Conservation (phyloP, 2,797 vertebrate genomes). For the Ctenochaetus hawaiiensis region DNA sequence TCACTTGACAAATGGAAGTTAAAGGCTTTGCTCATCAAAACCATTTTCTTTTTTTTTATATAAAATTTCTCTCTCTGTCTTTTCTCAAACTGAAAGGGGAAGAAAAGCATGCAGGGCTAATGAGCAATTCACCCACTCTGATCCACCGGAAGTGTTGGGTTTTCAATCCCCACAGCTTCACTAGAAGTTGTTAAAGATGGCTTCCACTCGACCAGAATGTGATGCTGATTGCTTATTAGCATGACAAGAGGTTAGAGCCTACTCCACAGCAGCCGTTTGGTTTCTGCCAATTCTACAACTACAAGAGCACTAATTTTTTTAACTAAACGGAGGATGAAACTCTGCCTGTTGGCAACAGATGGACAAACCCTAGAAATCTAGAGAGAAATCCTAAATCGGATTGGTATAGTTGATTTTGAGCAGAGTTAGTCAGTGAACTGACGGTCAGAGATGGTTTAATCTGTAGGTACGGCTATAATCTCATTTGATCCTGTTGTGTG, state of each 20-base stretch:
- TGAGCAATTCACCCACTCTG: slow-evolving; percentile 65
- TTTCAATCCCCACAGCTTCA: slow-evolving; percentile 64
- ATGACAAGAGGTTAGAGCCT: slow-evolving; percentile 67
- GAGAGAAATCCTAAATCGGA: slow-evolving; percentile 25
- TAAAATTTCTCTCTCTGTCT: slow-evolving; percentile 27
- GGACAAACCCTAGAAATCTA: slow-evolving; percentile 44
- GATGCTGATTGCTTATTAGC: slow-evolving; percentile 78
- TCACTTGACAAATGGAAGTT: slow-evolving; percentile 33
- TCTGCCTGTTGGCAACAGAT: slow-evolving; percentile 48
- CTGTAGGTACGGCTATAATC: slow-evolving; percentile 17
- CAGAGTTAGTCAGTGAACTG: slow-evolving; percentile 6
- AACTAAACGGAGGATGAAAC: slow-evolving; percentile 43
- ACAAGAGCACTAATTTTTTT: slow-evolving; percentile 40
- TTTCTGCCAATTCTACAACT: slow-evolving; percentile 61
- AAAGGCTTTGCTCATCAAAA: slow-evolving; percentile 26
- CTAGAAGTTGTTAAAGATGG: slow-evolving; percentile 62
- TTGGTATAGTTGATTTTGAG: slow-evolving; percentile 16
- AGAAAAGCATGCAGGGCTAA: slow-evolving; percentile 43
- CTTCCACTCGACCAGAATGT: slow-evolving; percentile 74
- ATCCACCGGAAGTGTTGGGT: slow-evolving; percentile 66
- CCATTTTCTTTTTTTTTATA: background rate
- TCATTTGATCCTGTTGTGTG: slow-evolving; percentile 12
- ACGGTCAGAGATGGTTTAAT: slow-evolving; percentile 2
- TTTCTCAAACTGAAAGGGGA: slow-evolving; percentile 33
- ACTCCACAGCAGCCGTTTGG: slow-evolving; percentile 50